Evolutionary conservation across 23 tunicate species (phyloP), one percentile per base, ranked within the genome.

Genomic region (Phallusia fumigata): DNA sequence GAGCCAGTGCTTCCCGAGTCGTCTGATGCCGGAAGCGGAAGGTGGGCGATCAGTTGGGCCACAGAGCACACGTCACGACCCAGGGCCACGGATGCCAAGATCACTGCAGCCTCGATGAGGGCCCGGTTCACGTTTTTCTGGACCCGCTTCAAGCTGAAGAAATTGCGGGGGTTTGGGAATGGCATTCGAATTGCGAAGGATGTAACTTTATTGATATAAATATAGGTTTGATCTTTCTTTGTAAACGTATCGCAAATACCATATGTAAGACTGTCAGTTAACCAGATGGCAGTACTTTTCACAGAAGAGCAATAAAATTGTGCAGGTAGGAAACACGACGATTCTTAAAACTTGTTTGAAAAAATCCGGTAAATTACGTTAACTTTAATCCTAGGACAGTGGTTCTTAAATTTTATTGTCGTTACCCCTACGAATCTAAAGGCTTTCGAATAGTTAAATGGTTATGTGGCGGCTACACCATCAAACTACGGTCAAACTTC

Each of bases 51-150:
- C 6, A 80, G 36, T 28, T 84, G 88, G 32, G 89, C 91, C 28
- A 52, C 52, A 28, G 84, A 73, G 31, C 93, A 83, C 12, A 93
- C 73, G 69, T 93, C 92, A 19, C 84, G 79, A 53, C 93, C 93
- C 36, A 93, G 83, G 21, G 93, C 89, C 24, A 93, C 90, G 19
- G 98, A 79, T 33, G 93, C 86, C 19, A 93, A 84, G 19, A 93
- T 85, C 33, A 81, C 80, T 18, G 98, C 89, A 21, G 90, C 87
- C 36, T 93, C 91, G 15, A 93, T 64, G 30, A 93, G 77, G 50
- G 87, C 84, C 16, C 91, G 76, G 76, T 78, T 87, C 81, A 93
- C 19, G 65, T 65, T 82, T 35, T 73, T 83, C 53, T 93, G 84
- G 44, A 65, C 85, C 28, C 98, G 80, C 45, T 85, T 88, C 76